A percentile compares a stretch with the other conserved stretches of the same genome.
Conservation (phyloP, 2,113 vertebrate species). For the Archocentrus centrarchus region DNA sequence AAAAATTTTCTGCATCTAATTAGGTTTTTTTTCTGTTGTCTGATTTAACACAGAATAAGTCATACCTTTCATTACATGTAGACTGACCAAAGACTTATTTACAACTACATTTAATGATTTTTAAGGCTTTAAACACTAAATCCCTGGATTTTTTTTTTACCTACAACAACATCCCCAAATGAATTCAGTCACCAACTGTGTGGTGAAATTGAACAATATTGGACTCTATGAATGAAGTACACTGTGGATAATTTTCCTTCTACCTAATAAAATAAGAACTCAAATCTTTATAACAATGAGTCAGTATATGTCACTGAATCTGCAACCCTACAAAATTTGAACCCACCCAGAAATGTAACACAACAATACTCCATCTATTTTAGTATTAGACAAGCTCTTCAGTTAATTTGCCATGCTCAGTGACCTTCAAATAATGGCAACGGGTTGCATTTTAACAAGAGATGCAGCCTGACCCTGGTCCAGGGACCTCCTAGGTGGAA, state of each 20-base stretch:
- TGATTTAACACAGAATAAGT: background rate
- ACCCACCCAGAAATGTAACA: too few relatives aligned
- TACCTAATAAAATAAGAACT: background rate
- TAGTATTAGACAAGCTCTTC: background rate
- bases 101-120: background rate
- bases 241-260: background rate
- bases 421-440: conserved; percentile 3
- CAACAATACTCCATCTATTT: background rate
- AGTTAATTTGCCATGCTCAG: background rate
- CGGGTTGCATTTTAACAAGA: conserved; percentile 3
- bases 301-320: background rate
- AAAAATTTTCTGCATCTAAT: background rate
- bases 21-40: background rate
- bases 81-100: background rate
- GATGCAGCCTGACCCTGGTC: background rate
- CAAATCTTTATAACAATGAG: background rate
- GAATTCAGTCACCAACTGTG: background rate
- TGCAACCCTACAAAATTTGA: too few relatives aligned
- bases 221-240: background rate
- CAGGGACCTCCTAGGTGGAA: conserved; percentile 3
- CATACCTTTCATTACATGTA: background rate
- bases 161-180: background rate
- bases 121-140: background rate
- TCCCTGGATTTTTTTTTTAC: background rate
- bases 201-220: background rate